A percentile compares a stretch with the other conserved stretches of the same genome.
These are phyloP conservation scores for Pseudoips prasinana DNA, from an alignment of 2,888 invertebrate genomes.

Conservation along the genomic window DNA sequence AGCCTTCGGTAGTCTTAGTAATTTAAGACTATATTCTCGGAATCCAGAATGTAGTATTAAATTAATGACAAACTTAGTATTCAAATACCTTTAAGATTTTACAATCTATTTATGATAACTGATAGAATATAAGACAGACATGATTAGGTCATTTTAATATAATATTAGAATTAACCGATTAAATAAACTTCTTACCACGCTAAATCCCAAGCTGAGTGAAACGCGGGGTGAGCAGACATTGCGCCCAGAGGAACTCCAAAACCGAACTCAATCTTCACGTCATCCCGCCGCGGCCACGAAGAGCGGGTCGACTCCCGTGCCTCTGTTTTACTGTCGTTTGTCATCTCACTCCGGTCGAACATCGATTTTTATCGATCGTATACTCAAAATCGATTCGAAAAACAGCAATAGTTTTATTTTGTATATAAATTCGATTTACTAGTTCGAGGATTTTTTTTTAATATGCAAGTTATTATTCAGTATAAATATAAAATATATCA, in stretches of 20 bases:
- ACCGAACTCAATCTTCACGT: constrained; percentile 80
- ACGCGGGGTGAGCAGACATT: constrained; percentile 78
- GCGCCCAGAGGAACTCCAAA: constrained; percentile 76
- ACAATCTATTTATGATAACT: no score
- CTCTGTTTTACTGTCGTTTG: constrained; percentile 52
- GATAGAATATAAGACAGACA: no score
- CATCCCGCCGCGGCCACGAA: constrained; percentile 64
- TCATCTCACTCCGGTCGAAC: constrained; percentile 42
- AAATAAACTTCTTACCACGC: constrained; percentile 72
- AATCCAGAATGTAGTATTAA: no score
- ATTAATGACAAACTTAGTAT: no score
- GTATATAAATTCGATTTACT: no score
- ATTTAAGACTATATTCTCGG: no score
- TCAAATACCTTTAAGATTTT: no score
- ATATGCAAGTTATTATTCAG: not conserved
- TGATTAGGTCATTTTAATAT: no score
- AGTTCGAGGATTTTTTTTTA: not conserved
- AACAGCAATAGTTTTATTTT: no score
- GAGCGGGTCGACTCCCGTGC: constrained; percentile 37
- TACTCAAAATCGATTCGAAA: no score
- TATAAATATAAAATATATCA: not conserved
- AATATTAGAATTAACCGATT: no score
- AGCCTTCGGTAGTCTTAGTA: no score
- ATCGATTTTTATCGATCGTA: constrained; percentile 5
- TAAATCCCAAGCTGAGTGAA: constrained; percentile 79